phyloP scores from a whole-genome alignment of 2,797 vertebrate species.

The Karalla daura region DNA sequence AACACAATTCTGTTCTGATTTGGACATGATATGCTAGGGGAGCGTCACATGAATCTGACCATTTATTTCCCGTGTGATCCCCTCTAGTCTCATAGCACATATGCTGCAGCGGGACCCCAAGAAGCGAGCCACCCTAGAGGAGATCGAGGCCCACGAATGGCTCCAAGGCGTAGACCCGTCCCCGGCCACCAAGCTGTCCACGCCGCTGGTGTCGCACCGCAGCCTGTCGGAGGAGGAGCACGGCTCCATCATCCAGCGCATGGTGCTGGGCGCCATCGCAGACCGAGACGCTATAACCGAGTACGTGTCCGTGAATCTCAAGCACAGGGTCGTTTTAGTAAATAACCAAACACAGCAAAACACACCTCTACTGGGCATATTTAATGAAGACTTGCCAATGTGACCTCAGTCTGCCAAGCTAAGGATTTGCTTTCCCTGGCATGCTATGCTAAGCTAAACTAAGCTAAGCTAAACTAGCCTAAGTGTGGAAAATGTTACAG shows the following conservation, averaged over 20 bases:
- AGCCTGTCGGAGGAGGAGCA: slow-evolving; percentile 95
- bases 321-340: no score
- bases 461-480: no score
- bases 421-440: no score
- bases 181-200: slow-evolving; percentile 94
- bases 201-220: slow-evolving; percentile 94
- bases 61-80: slow-evolving; percentile 16
- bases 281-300: slow-evolving; percentile 92
- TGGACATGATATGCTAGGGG: no score
- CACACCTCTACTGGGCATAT: no score
- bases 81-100: slow-evolving; percentile 89
- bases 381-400: no score
- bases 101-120: slow-evolving; percentile 97
- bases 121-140: slow-evolving; percentile 91
- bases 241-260: slow-evolving; percentile 93
- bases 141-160: slow-evolving; percentile 92
- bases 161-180: slow-evolving; percentile 95
- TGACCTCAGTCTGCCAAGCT: no score
- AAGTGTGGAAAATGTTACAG: no score
- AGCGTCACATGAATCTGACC: no score
- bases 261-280: slow-evolving; percentile 93
- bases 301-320: slow-evolving; percentile 78
- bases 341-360: no score
- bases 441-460: no score
- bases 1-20: no score